phyloP scores from a whole-genome alignment of 2,113 vertebrate genomes.

The Accipiter virgatus region DNA sequence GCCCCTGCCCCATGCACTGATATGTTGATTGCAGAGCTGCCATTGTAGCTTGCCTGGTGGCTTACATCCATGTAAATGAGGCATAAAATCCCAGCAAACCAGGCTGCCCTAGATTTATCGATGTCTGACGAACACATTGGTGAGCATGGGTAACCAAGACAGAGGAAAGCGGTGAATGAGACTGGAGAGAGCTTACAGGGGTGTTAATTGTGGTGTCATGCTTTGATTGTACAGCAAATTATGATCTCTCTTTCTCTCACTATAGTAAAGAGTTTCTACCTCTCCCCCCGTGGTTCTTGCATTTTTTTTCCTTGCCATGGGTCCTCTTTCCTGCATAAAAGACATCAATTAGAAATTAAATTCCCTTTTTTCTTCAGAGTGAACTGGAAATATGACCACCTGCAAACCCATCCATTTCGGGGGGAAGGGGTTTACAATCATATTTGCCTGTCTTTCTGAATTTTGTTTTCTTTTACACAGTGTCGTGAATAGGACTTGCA shows the following conservation, averaged over 20 bases:
- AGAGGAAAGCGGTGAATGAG: not conserved
- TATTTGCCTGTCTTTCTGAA: not conserved
- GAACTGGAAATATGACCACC: not conserved
- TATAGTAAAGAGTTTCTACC: not conserved
- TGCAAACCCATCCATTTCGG: not conserved
- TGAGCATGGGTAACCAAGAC: not conserved
- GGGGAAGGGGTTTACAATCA: not conserved
- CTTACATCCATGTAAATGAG: not conserved
- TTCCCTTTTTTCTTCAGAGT: not conserved
- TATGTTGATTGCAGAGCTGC: not conserved
- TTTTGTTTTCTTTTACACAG: not conserved
- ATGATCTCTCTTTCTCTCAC: not conserved
- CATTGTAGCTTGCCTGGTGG: not conserved
- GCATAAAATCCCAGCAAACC: not conserved
- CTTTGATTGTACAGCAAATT: not conserved
- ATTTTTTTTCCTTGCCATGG: not conserved
- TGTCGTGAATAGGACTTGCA: not conserved
- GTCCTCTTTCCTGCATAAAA: not conserved
- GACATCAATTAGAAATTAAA: not conserved
- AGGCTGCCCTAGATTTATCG: not conserved
- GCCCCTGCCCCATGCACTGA: not conserved
- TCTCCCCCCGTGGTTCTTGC: not conserved
- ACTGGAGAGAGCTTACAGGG: not conserved
- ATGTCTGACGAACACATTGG: not conserved
- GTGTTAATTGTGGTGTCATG: not conserved